These are phyloP conservation scores for Sitta europaea DNA, from an alignment of 2,113 vertebrate genomes.

Conservation along the genomic window DNA sequence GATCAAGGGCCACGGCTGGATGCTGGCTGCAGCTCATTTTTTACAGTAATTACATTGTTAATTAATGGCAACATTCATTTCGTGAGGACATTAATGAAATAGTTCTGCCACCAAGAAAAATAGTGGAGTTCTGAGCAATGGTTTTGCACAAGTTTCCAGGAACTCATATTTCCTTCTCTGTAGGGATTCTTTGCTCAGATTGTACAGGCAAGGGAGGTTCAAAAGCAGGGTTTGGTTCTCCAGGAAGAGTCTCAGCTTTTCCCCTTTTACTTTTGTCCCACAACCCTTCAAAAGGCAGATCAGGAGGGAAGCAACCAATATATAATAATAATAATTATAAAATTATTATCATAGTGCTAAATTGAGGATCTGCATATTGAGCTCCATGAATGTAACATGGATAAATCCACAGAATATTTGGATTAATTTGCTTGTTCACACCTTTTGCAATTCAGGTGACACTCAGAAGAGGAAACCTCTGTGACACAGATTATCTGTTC, in stretches of 20 bases:
- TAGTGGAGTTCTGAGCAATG: not conserved
- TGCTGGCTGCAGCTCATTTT: conserved; percentile 18
- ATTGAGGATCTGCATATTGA: not conserved
- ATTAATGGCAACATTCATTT: conserved; percentile 16
- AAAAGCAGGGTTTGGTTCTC: not conserved
- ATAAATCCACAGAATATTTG: not conserved
- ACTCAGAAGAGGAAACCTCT: not conserved
- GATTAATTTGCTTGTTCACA: not conserved
- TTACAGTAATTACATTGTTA: conserved; percentile 19
- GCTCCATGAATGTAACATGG: not conserved
- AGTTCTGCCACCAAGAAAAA: conserved; percentile 24
- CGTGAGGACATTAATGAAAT: not conserved
- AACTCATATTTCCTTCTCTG: not conserved
- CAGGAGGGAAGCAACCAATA: not conserved
- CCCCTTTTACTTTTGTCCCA: not conserved
- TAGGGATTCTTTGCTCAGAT: not conserved
- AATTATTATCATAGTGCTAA: not conserved
- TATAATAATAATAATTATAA: not conserved
- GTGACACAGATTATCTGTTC: not conserved
- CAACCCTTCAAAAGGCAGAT: not conserved
- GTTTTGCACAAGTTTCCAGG: not conserved
- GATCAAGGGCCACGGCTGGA: not conserved
- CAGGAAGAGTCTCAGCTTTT: not conserved
- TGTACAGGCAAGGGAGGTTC: not conserved
- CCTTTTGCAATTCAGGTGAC: not conserved